phyloP scores from a whole-genome alignment of 2,113 vertebrate genomes.

The Pangasianodon hypophthalmus region DNA sequence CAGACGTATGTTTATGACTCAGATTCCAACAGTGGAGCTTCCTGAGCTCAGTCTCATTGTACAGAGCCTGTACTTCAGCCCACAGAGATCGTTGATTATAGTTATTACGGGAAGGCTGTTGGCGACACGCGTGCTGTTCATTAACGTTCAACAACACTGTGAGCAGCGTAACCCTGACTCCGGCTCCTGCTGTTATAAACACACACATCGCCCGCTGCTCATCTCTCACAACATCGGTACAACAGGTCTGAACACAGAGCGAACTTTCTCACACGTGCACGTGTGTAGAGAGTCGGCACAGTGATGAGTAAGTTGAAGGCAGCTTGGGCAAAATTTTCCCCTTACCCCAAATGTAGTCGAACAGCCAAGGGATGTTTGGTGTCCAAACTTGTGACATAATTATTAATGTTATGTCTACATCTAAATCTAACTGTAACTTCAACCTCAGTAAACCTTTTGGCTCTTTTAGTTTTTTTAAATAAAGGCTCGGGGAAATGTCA shows the following conservation, averaged over 20 bases:
- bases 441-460: background rate
- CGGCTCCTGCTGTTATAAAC: slow-evolving; percentile 28
- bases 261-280: background rate
- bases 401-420: background rate
- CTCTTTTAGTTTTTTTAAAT: background rate
- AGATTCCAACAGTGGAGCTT: slow-evolving; percentile 39
- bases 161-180: slow-evolving; percentile 23
- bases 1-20: slow-evolving; percentile 28
- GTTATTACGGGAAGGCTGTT: slow-evolving; percentile 47
- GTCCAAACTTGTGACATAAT: background rate
- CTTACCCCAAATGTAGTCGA: background rate
- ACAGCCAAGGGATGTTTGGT: background rate
- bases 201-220: slow-evolving; percentile 21
- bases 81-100: slow-evolving; percentile 38
- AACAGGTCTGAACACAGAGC: background rate
- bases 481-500: background rate
- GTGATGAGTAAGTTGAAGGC: background rate
- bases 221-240: slow-evolving; percentile 28
- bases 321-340: background rate
- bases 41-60: slow-evolving; percentile 43
- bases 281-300: background rate
- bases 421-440: background rate
- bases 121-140: slow-evolving; percentile 37
- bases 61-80: slow-evolving; percentile 43
- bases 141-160: slow-evolving; percentile 33